Evolutionary conservation across 2,888 invertebrate genomes (phyloP), one percentile per base, ranked within the genome.

Genomic region (Thereva unica): DNA sequence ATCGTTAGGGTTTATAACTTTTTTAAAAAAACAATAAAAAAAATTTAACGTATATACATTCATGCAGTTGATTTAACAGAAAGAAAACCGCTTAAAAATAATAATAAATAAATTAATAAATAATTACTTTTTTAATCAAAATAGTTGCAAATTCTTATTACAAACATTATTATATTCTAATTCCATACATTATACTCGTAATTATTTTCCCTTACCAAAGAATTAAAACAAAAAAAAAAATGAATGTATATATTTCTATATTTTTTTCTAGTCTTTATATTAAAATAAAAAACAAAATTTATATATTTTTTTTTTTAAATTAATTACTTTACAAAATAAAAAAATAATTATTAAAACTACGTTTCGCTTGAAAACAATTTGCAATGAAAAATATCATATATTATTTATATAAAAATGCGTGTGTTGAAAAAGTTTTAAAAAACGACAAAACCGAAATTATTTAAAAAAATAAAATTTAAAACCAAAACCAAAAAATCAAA

Each of bases 291-390:
- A 42, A 52, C 34, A 61, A 41, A 53, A 64, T 64, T 49, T 64
- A 64, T 53, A 64, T 64, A 64, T 64, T 5, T 44, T 64, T 59
- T 63, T 52, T 41, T 53, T 53, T 42, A 37, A 49, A 40, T 35
- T 23, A 23, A 23, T 23, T 23, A 23, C 23, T 23, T 23, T n/a
- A 23, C 44, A 55, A 63, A 38, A 38, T 5, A 68, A 61, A 47
- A 52, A 64, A 57, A 50, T 50, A 23, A 59, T 37, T 67, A 54
- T 34, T 64, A 42, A 42, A 66, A 64, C 66, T 52, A 56, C 67
- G 65, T 42, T 67, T 72, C 73, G 74, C 74, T 74, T 74, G 61
- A 74, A 74, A 73, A 74, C 74, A 74, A 73, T 72, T 71, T 73
- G 72, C 73, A 71, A 73, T 71, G 67, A 72, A 71, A 74, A 68